These are phyloP conservation scores for Anarsia innoxiella DNA, from an alignment of 2,888 invertebrate genomes.

Conservation along the genomic window DNA sequence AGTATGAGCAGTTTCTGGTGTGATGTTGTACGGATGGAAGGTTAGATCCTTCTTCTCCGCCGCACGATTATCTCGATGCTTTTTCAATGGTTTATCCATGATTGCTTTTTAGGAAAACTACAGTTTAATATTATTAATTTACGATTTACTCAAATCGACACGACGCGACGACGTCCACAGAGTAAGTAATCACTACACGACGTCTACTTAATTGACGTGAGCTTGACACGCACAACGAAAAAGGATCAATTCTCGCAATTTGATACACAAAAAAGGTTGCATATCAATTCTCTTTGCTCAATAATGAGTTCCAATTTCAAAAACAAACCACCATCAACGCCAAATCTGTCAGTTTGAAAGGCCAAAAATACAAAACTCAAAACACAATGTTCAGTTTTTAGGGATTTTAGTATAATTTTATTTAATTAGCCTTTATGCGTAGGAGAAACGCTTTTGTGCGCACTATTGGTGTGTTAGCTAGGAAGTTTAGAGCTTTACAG, in stretches of 20 bases:
- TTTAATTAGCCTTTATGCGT: conserved; percentile 37
- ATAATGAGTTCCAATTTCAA: conserved; percentile 5
- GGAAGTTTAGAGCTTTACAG: conserved; percentile 54
- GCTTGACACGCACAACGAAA: too few species aligned
- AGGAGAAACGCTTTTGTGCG: conserved; percentile 52
- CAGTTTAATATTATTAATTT: too few species aligned
- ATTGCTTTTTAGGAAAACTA: background rate
- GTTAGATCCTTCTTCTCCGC: conserved; percentile 59
- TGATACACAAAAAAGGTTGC: too few species aligned
- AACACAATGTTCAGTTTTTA: conserved; percentile 11
- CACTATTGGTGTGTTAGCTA: conserved; percentile 43
- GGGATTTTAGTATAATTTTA: conserved; percentile 19
- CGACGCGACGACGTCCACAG: too few species aligned
- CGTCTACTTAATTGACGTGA: too few species aligned
- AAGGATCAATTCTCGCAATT: too few species aligned
- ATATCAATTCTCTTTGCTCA: too few species aligned
- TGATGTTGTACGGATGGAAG: conserved; percentile 56
- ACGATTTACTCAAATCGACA: too few species aligned
- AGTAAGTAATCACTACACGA: too few species aligned
- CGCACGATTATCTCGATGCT: conserved; percentile 59
- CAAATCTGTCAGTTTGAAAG: background rate
- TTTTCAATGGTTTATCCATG: conserved; percentile 17
- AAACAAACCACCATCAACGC: too few species aligned
- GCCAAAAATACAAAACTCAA: conserved; percentile 1
- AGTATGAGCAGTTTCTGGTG: conserved; percentile 62